phyloP scores from a whole-genome alignment of 2,888 invertebrate species.

The Nymphalis urticae region DNA sequence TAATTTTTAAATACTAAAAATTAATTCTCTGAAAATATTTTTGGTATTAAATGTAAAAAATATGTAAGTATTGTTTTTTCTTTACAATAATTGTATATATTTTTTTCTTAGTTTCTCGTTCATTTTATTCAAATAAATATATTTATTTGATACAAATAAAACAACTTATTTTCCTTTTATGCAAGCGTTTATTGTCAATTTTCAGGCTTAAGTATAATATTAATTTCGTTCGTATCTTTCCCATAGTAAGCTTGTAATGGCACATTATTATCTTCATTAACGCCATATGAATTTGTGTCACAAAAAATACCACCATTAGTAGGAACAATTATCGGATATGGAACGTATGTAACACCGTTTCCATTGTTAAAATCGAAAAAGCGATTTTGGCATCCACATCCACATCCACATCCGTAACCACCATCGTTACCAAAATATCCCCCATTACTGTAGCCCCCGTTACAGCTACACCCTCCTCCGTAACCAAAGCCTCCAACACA shows the following conservation, averaged over 20 bases:
- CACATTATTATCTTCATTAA: background rate
- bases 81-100: too few relatives aligned
- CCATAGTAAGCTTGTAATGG: constrained; percentile 17
- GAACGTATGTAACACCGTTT: constrained; percentile 35
- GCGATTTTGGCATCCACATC: background rate
- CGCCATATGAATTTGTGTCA: constrained; percentile 8
- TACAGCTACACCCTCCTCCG: background rate
- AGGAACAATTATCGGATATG: constrained; percentile 41
- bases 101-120: too few relatives aligned
- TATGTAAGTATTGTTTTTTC: background rate
- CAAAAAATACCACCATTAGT: constrained; percentile 26
- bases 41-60: background rate
- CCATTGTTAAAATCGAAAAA: constrained; percentile 5
- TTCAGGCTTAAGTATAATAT: constrained; percentile 38
- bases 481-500: constrained; percentile 10
- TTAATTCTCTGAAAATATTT: too few relatives aligned
- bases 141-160: background rate
- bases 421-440: constrained; percentile 11
- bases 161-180: background rate
- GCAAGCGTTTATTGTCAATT: constrained; percentile 18
- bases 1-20: too few relatives aligned
- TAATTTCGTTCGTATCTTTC: constrained; percentile 36
- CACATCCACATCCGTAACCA: too few relatives aligned
- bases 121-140: background rate
- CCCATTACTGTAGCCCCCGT: constrained; percentile 2